Base-by-base conservation (phyloP, 2,888 invertebrate species). In the Drosophila prolongata region DNA sequence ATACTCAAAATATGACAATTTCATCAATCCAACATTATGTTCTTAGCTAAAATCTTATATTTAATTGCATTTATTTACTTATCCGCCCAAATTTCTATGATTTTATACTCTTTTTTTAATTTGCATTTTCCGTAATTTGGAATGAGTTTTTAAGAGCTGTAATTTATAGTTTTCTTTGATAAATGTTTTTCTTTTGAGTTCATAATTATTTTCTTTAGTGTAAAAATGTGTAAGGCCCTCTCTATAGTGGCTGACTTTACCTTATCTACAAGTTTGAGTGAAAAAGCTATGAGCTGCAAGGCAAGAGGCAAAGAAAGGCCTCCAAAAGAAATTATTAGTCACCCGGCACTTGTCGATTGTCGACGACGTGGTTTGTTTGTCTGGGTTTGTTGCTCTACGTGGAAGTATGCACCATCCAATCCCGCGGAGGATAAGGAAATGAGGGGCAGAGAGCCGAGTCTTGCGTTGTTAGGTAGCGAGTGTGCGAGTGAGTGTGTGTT, bases 231-330 rank as follows among this genome's bases (percentile, higher is more conserved):
- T 24, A 24, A 24, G 34, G 19, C 13, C 50, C 27, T 8, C 57
- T 35, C 6, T 10, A 13, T 13, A 47, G 47, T 44, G 19, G 14
- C 50, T 34, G 54, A n/a, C n/a, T 46, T 13, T 46, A n/a, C 34
- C 47, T 61, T 62, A 62, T 62, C 62, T 62, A 14, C 14, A 10
- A 50, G 65, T 64, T 65, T 37, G 64, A 56, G 35, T 58, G 16
- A 43, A 43, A 55, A 55, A 34, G 43, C 16, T 43, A 14, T 11
- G 37, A 8, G n/a, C 6, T n/a, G n/a, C 37, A 61, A 38, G 19
- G 37, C 11, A 14, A 54, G 42, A 52, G 30, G 43, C 52, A n/a
- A 40, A 27, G 44, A 47, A 38, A 54, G 46, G 34, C 46, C 54
- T 34, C 11, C 13, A 64, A 64, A 47, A 42, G 46, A 47, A 38